phyloP scores from a whole-genome alignment of 2,113 vertebrate species.

The Myiozetetes cayanensis region DNA sequence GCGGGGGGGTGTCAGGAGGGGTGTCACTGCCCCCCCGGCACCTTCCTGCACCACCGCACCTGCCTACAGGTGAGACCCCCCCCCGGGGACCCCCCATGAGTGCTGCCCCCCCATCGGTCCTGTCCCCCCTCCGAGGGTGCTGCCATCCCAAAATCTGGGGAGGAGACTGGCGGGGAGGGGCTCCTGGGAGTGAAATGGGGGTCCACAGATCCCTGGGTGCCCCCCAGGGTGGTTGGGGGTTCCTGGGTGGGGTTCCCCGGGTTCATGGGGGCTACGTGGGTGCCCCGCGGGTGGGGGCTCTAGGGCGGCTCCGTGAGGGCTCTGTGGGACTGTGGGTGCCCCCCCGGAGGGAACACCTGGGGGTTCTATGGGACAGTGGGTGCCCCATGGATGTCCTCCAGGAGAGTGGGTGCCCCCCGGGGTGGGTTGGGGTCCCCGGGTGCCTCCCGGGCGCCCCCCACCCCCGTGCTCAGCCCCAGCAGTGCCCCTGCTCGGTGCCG shows the following conservation, averaged over 20 bases:
- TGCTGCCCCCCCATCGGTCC: too few relatives aligned
- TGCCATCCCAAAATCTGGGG: background rate
- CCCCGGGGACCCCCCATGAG: background rate
- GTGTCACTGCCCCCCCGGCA: slow-evolving; percentile 84
- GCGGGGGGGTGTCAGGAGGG: slow-evolving; percentile 85
- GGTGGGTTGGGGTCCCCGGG: too few relatives aligned
- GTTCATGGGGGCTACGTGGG: background rate
- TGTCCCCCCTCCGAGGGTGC: too few relatives aligned
- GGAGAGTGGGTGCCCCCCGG: background rate
- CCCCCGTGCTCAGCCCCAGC: background rate
- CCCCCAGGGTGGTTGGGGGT: background rate
- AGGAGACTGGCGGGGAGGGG: too few relatives aligned
- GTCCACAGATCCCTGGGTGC: background rate
- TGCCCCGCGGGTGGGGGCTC: background rate
- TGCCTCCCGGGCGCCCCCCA: background rate
- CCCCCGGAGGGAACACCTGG: background rate
- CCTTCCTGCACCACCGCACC: slow-evolving; percentile 73
- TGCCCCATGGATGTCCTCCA: background rate
- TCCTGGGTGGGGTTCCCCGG: background rate
- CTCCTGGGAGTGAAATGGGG: too few relatives aligned
- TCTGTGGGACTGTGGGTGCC: background rate
- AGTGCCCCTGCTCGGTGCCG: background rate
- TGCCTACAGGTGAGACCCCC: slow-evolving; percentile 79
- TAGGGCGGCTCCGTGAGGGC: background rate
- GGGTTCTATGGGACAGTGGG: background rate